These are phyloP conservation scores for Stratiomys singularior DNA, from an alignment of 2,888 invertebrate genomes.

Conservation along the genomic window DNA sequence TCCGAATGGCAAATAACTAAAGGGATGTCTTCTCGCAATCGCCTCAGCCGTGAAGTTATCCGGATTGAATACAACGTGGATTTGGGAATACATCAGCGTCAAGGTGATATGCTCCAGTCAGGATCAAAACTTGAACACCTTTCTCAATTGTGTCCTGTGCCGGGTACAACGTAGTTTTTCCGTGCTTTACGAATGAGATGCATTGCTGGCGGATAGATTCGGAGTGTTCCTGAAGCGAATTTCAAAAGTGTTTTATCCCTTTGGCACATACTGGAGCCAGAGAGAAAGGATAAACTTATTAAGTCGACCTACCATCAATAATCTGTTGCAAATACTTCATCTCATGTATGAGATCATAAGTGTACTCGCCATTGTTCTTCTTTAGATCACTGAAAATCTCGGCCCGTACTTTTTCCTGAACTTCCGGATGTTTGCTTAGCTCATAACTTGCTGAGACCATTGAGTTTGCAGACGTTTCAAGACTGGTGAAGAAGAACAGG, in stretches of 20 bases:
- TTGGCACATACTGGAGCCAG: background rate
- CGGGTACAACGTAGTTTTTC: constrained; percentile 45
- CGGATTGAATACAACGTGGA: constrained; percentile 70
- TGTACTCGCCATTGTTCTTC: constrained; percentile 63
- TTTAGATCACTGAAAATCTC: constrained; percentile 64
- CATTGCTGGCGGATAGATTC: constrained; percentile 16
- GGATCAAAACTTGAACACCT: constrained; percentile 66
- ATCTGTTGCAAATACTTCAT: constrained; percentile 67
- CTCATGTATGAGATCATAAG: constrained; percentile 66
- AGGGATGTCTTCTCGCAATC: constrained; percentile 59
- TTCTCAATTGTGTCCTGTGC: constrained; percentile 64
- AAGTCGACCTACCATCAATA: constrained; percentile 61
- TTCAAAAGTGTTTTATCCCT: background rate
- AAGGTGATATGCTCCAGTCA: constrained; percentile 68
- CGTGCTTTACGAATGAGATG: constrained; percentile 1
- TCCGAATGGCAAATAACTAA: constrained; percentile 44
- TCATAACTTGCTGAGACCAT: constrained; percentile 67
- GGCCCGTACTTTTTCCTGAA: constrained; percentile 64
- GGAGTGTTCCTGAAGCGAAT: constrained; percentile 12
- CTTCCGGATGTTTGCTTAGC: constrained; percentile 65
- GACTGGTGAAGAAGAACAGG: constrained; percentile 68
- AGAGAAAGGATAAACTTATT: background rate
- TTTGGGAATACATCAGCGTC: constrained; percentile 69
- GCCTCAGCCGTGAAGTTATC: constrained; percentile 69
- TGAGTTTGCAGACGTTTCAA: constrained; percentile 67